phyloP scores from a whole-genome alignment of 2,888 invertebrate species.

The Acleris emargana region DNA sequence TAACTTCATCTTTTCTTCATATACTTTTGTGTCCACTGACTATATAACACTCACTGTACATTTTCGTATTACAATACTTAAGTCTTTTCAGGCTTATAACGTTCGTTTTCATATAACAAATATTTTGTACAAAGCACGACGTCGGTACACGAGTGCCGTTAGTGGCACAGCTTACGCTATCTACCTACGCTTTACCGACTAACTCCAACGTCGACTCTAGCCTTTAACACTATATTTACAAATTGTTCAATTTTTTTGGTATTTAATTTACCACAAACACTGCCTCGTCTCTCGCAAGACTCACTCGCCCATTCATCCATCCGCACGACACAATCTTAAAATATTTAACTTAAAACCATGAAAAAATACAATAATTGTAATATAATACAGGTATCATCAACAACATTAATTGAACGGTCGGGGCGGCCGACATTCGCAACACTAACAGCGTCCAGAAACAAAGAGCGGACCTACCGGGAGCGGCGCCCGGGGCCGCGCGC shows the following conservation, averaged over 20 bases:
- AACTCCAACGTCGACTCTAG: conserved; percentile 72
- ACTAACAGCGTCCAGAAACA: conserved; percentile 76
- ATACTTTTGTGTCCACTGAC: conserved; percentile 84
- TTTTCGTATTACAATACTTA: conserved; percentile 82
- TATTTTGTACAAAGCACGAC: conserved; percentile 83
- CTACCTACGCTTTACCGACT: conserved; percentile 74
- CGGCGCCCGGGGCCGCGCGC: conserved; percentile 82
- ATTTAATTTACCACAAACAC: conserved; percentile 79
- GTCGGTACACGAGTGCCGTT: conserved; percentile 74
- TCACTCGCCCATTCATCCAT: conserved; percentile 67
- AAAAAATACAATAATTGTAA: conserved; percentile 81
- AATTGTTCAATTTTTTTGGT: conserved; percentile 83
- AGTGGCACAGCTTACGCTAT: conserved; percentile 77
- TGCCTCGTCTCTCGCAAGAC: conserved; percentile 67
- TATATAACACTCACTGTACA: conserved; percentile 85
- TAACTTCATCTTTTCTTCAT: conserved; percentile 82
- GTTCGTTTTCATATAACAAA: conserved; percentile 80
- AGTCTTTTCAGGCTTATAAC: conserved; percentile 81
- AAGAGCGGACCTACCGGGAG: conserved; percentile 74
- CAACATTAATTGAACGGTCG: conserved; percentile 75
- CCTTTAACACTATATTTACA: conserved; percentile 81
- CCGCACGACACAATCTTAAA: conserved; percentile 72
- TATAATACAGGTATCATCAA: conserved; percentile 80
- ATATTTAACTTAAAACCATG: conserved; percentile 79
- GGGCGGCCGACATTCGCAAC: conserved; percentile 62